Percentiles rank a stretch among this genome's conserved stretches.
phyloP scores from a whole-genome alignment of 2,888 invertebrate species.

The Ornithoptera priamus region DNA sequence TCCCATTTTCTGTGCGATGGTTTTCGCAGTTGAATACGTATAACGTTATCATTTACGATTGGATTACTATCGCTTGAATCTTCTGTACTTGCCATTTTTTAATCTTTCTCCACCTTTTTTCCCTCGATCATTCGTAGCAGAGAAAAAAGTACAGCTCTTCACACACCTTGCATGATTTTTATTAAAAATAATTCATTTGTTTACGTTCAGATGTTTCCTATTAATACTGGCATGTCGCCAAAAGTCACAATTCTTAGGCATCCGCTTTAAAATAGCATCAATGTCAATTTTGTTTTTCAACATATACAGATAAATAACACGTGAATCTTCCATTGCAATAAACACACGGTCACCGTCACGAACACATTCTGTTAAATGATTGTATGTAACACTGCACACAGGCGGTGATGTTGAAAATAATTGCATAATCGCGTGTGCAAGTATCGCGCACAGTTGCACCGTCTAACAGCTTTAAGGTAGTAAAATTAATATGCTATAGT shows the following conservation, averaged over 20 bases:
- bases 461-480: conserved; percentile 61
- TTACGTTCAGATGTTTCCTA: conserved; percentile 74
- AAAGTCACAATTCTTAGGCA: conserved; percentile 61
- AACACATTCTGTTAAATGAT: conserved; percentile 56
- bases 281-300: conserved; percentile 77
- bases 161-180: conserved; percentile 38
- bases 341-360: conserved; percentile 49
- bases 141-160: not conserved
- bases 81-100: conserved; percentile 60
- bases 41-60: conserved; percentile 77
- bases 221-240: conserved; percentile 65
- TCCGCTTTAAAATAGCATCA: conserved; percentile 72
- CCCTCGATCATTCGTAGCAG: conserved; percentile 39
- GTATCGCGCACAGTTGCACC: conserved; percentile 62
- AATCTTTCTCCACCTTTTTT: conserved; percentile 39
- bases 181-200: conserved; percentile 67
- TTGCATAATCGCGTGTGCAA: conserved; percentile 65
- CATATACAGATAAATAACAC: conserved; percentile 46
- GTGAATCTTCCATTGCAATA: conserved; percentile 29
- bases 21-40: conserved; percentile 81
- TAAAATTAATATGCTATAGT: conserved; percentile 52
- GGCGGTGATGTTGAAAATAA: conserved; percentile 54
- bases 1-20: conserved; percentile 83
- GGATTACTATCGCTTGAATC: conserved; percentile 69
- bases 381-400: conserved; percentile 58